Percentiles rank a stretch among this genome's conserved stretches.
Evolutionary conservation across 2,113 vertebrate genomes (phyloP).

Genomic region (Poecilia latipinna): DNA sequence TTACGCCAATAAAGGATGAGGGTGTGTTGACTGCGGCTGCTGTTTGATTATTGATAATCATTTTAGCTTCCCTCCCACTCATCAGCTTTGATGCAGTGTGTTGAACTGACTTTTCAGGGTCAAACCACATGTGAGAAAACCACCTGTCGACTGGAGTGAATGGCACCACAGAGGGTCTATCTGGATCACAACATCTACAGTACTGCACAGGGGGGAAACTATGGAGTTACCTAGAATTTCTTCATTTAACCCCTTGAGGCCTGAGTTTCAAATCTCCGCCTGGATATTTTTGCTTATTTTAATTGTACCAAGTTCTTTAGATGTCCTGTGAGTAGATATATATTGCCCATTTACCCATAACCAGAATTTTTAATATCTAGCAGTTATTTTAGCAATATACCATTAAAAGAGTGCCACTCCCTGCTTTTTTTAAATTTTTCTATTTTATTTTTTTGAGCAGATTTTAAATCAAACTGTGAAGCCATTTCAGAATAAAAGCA

Average conservation of each 20-base stretch:
- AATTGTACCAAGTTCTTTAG: no score
- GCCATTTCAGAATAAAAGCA: not conserved
- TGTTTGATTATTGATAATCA: not conserved
- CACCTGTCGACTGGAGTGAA: not conserved
- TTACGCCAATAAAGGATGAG: not conserved
- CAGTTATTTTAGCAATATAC: no score
- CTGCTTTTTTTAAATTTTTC: no score
- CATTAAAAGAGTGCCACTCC: no score
- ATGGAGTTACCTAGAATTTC: not conserved
- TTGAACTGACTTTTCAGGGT: not conserved
- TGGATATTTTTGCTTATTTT: no score
- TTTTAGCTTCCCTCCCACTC: no score
- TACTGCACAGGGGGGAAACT: not conserved
- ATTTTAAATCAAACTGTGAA: not conserved
- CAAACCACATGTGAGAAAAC: not conserved
- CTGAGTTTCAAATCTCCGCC: no score
- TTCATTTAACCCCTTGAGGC: not conserved
- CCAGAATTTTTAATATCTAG: no score
- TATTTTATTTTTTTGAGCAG: not conserved
- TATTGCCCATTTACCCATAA: no score
- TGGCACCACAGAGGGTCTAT: not conserved
- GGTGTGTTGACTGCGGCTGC: not conserved
- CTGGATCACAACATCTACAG: not conserved
- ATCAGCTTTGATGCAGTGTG: not conserved
- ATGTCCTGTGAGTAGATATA: no score